phyloP scores from a whole-genome alignment of 2,113 vertebrate genomes.

The Andinoacara biseriatus region DNA sequence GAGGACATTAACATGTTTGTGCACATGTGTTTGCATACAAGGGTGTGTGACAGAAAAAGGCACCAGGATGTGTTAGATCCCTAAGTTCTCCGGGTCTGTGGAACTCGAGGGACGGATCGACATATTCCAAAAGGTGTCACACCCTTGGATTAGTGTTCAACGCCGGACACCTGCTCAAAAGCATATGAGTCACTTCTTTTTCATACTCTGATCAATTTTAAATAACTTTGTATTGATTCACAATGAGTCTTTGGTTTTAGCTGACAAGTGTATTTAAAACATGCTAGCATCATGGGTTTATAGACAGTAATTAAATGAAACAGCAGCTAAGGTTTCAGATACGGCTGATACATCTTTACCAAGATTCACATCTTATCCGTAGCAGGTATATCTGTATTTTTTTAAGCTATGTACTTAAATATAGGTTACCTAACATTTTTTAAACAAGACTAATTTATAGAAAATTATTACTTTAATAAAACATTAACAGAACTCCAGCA shows the following conservation, averaged over 20 bases:
- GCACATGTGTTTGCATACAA: not conserved
- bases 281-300: too few species aligned
- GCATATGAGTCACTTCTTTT: too few species aligned
- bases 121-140: not conserved
- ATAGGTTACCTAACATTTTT: accelerated
- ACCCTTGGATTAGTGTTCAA: accelerated
- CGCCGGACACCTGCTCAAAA: too few species aligned
- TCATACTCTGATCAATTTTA: not conserved
- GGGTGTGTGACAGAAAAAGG: not conserved
- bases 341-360: not conserved
- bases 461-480: not conserved
- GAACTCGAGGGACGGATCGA: not conserved
- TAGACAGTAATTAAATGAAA: not conserved
- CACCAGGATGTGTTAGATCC: not conserved
- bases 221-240: too few species aligned
- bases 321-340: not conserved
- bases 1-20: slow-evolving; percentile 6
- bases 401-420: too few species aligned
- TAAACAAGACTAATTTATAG: not conserved
- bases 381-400: too few species aligned
- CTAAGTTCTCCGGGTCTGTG: accelerated
- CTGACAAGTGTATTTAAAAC: too few species aligned
- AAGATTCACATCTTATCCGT: too few species aligned
- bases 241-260: too few species aligned
- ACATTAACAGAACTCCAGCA: not conserved